These are phyloP conservation scores for Homarus americanus DNA, from an alignment of 1,140 invertebrate species.

Conservation along the genomic window DNA sequence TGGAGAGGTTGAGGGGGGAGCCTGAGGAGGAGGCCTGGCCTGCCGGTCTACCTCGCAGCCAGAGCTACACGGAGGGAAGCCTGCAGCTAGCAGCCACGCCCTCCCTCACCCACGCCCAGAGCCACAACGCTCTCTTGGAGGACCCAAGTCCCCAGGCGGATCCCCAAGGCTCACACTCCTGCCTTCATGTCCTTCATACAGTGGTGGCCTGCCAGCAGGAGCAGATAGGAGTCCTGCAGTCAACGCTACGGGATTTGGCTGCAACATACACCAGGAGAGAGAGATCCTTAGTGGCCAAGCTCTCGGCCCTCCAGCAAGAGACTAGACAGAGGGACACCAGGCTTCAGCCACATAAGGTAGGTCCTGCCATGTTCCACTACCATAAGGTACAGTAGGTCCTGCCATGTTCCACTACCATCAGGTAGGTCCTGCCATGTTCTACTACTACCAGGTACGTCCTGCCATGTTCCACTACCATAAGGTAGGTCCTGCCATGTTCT, in stretches of 20 bases:
- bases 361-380: too few relatives aligned
- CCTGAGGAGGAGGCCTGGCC: conserved; percentile 37
- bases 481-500: neutral
- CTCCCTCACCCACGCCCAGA: conserved; percentile 51
- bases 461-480: too few relatives aligned
- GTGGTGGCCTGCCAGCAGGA: conserved; percentile 70
- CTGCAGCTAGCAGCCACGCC: conserved; percentile 27
- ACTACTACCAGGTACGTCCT: neutral
- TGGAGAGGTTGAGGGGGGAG: conserved; percentile 41
- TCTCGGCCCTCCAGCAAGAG: conserved; percentile 28
- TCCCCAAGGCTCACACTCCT: conserved; percentile 28
- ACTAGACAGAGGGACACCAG: neutral
- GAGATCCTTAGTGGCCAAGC: conserved; percentile 28
- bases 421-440: neutral
- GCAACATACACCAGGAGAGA: conserved; percentile 62
- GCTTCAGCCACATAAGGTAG: neutral
- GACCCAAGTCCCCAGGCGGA: conserved; percentile 5
- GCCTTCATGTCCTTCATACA: conserved; percentile 56
- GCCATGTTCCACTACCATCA: neutral
- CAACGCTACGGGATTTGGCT: conserved; percentile 51
- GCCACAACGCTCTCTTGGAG: conserved; percentile 59
- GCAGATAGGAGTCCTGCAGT: conserved; percentile 60
- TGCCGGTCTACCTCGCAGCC: conserved; percentile 41
- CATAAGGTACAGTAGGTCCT: neutral
- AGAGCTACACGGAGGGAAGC: conserved; percentile 65